These are phyloP conservation scores for Eremophila alpestris DNA, from an alignment of 2,797 vertebrate genomes.

Conservation along the genomic window DNA sequence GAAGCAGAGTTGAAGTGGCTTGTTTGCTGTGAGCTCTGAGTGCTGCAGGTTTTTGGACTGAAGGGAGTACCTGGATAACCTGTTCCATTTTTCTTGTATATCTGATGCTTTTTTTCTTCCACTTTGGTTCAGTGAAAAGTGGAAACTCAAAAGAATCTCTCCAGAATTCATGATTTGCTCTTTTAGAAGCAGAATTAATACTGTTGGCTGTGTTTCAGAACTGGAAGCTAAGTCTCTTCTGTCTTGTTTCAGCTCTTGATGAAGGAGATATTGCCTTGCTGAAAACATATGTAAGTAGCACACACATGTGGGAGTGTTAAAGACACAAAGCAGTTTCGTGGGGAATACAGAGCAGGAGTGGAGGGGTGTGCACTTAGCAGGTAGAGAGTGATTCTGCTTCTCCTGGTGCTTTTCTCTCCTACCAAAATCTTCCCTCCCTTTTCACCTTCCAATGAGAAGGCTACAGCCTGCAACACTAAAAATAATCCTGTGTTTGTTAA, in stretches of 20 bases:
- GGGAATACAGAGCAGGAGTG: background rate
- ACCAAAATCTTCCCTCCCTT: background rate
- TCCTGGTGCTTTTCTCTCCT: background rate
- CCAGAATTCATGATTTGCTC: background rate
- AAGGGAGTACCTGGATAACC: background rate
- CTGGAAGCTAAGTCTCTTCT: slow-evolving; percentile 34
- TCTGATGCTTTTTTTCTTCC: background rate
- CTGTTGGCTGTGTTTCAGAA: background rate
- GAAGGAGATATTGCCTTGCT: slow-evolving; percentile 97
- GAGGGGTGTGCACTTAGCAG: background rate
- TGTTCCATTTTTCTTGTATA: background rate
- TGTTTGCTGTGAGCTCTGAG: background rate
- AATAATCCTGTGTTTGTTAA: background rate
- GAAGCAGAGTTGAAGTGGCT: background rate
- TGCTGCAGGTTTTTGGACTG: background rate
- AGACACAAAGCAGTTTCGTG: background rate
- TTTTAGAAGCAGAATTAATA: background rate
- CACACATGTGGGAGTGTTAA: background rate
- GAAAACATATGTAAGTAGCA: slow-evolving; percentile 94
- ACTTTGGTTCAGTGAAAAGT: background rate
- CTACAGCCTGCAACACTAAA: background rate
- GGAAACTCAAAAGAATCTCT: background rate
- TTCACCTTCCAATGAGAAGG: background rate
- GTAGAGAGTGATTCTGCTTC: background rate
- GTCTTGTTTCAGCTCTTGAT: slow-evolving; percentile 88